phyloP scores from a whole-genome alignment of 2,888 invertebrate species.

The Napeogenes sylphis region DNA sequence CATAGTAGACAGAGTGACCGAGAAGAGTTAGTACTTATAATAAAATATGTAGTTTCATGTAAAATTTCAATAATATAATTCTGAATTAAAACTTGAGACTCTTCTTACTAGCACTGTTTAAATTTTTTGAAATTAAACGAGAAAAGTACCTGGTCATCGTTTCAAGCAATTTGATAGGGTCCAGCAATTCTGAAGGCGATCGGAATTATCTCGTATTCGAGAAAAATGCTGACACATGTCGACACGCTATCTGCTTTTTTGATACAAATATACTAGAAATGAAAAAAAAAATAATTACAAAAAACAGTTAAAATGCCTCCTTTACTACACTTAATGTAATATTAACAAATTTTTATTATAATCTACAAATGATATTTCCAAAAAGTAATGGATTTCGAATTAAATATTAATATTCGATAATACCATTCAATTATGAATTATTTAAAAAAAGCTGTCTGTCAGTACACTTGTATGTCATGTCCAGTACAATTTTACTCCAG shows the following conservation, averaged over 20 bases:
- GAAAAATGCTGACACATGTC: slow-evolving; percentile 60
- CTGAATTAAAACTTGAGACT: too few species aligned
- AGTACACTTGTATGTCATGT: slow-evolving; percentile 17
- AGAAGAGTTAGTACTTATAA: too few species aligned
- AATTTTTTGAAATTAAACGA: background rate
- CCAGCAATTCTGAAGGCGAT: slow-evolving; percentile 48
- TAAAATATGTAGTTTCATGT: too few species aligned
- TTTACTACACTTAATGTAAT: background rate
- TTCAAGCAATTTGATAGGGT: slow-evolving; percentile 43
- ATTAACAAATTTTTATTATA: too few species aligned
- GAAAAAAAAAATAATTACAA: background rate
- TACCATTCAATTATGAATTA: background rate
- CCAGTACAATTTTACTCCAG: slow-evolving; percentile 37
- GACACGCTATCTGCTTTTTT: slow-evolving; percentile 36
- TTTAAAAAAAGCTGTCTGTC: background rate
- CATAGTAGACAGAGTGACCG: too few species aligned
- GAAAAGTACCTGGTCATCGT: slow-evolving; percentile 37
- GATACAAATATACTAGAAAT: slow-evolving; percentile 23
- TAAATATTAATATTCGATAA: too few species aligned
- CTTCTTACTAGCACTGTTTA: background rate
- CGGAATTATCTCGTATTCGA: slow-evolving; percentile 64
- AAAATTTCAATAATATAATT: too few species aligned
- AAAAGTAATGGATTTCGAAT: too few species aligned
- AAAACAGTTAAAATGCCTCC: background rate
- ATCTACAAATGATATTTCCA: too few species aligned